These are phyloP conservation scores for Subacronicta megacephala DNA, from an alignment of 2,888 invertebrate genomes.

Conservation along the genomic window DNA sequence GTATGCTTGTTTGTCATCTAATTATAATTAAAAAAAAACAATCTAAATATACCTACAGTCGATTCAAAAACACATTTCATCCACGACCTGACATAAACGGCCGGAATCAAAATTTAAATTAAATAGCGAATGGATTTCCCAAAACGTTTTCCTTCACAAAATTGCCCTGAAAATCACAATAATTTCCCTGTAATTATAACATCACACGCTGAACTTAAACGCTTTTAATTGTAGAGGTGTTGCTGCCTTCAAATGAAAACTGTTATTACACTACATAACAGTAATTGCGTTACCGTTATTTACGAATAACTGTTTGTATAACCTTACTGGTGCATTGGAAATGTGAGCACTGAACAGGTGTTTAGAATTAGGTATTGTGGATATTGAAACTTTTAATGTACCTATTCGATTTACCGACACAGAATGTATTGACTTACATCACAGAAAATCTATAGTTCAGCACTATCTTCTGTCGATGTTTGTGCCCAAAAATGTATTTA, in stretches of 20 bases:
- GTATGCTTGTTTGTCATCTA: too few relatives aligned
- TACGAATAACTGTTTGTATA: constrained; percentile 21
- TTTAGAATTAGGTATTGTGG: background rate
- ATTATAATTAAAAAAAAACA: too few relatives aligned
- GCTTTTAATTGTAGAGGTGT: constrained; percentile 11
- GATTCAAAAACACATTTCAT: too few relatives aligned
- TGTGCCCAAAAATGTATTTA: too few relatives aligned
- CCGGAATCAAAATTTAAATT: background rate
- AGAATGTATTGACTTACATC: too few relatives aligned
- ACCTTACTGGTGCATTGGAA: constrained; percentile 31
- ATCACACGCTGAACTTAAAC: constrained; percentile 12
- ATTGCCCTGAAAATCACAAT: background rate
- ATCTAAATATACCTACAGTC: too few relatives aligned
- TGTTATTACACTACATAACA: constrained; percentile 41
- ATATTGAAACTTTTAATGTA: too few relatives aligned
- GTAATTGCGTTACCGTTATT: constrained; percentile 25
- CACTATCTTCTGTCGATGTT: too few relatives aligned
- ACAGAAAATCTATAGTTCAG: too few relatives aligned
- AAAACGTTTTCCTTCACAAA: constrained; percentile 15
- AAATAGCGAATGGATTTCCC: background rate
- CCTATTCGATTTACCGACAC: too few relatives aligned
- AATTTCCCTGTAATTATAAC: constrained; percentile 9
- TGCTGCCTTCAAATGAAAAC: constrained; percentile 23
- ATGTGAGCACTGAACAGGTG: constrained; percentile 24
- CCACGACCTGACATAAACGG: too few relatives aligned